phyloP scores from a whole-genome alignment of 30 jellyfish, hydroid and myxozoan genomes.

The Chrysaora quinquecirrha region DNA sequence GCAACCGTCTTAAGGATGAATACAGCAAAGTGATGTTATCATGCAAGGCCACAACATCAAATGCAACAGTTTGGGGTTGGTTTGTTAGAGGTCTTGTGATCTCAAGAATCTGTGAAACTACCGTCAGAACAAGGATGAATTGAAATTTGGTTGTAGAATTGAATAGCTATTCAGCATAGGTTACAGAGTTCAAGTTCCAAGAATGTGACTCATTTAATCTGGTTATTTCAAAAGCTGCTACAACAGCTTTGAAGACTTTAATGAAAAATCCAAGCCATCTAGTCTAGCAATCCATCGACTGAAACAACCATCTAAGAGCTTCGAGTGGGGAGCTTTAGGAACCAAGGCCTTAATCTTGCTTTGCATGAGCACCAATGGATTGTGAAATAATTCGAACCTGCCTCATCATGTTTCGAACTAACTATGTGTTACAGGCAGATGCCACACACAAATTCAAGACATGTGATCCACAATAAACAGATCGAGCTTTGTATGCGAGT shows the following conservation, averaged over 20 bases:
- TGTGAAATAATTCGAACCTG: slow-evolving; percentile 20
- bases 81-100: slow-evolving; percentile 33
- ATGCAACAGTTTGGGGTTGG: slow-evolving; percentile 10
- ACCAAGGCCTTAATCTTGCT: not conserved
- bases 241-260: no score
- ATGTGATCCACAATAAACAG: slow-evolving; percentile 63
- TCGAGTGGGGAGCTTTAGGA: slow-evolving; percentile 8
- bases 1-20: no score
- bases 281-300: slow-evolving; percentile 73
- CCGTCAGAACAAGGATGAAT: no score
- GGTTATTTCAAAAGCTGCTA: slow-evolving; percentile 9
- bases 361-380: slow-evolving; percentile 14
- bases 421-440: slow-evolving; percentile 23
- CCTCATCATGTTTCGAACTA: slow-evolving; percentile 64
- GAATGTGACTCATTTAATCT: not conserved
- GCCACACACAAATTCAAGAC: slow-evolving; percentile 72
- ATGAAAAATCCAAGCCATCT: slow-evolving; percentile 46
- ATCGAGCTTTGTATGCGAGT: slow-evolving; percentile 38
- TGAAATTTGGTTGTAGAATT: not conserved
- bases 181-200: not conserved
- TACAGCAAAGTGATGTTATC: slow-evolving; percentile 14
- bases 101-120: slow-evolving; percentile 7
- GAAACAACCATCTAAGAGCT: no score
- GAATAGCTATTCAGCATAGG: not conserved
- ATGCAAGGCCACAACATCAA: not conserved